Percentiles rank a stretch among this genome's conserved stretches.
Evolutionary conservation across 2,888 invertebrate genomes (phyloP).

Genomic region (Tuta absoluta): DNA sequence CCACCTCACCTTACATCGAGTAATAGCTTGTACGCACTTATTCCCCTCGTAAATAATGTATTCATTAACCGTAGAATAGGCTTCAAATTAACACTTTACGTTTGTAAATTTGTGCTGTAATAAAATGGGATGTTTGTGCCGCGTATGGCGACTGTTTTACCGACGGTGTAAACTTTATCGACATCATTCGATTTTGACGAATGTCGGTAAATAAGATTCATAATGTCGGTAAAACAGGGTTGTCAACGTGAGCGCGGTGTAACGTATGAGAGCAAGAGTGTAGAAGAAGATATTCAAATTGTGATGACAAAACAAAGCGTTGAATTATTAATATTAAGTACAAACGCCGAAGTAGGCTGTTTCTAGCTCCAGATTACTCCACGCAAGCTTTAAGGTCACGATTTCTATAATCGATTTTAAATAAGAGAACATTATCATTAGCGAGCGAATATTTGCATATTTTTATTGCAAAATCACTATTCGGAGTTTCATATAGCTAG

Average conservation of each 20-base stretch:
- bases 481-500: too few species aligned
- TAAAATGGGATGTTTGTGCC: neutral
- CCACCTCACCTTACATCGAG: conserved; percentile 22
- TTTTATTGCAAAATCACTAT: too few species aligned
- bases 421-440: too few species aligned
- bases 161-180: neutral
- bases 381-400: too few species aligned
- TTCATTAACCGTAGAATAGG: conserved; percentile 49
- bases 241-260: neutral
- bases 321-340: too few species aligned
- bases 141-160: neutral
- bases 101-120: neutral
- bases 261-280: too few species aligned
- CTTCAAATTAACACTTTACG: neutral
- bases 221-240: neutral
- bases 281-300: neutral
- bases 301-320: neutral
- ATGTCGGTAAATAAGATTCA: neutral
- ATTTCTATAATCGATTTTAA: too few species aligned
- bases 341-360: too few species aligned
- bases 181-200: neutral
- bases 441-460: too few species aligned
- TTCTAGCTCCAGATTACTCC: too few species aligned
- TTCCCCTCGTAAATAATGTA: conserved; percentile 64
- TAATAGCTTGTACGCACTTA: neutral